These are phyloP conservation scores for Agrotis puta DNA, from an alignment of 2,888 invertebrate species.

Conservation along the genomic window DNA sequence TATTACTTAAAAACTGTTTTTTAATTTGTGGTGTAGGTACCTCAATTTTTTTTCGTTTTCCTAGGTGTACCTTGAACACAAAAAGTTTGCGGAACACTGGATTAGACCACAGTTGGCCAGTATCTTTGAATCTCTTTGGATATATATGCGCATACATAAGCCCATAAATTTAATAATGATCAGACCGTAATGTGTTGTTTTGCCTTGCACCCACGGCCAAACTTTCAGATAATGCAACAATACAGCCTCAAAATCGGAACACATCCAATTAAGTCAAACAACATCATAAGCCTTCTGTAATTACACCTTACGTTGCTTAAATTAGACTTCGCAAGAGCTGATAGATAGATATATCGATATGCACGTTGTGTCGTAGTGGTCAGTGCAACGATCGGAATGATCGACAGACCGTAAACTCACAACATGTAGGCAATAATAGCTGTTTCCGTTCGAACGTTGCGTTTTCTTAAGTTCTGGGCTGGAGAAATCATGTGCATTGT, in stretches of 20 bases:
- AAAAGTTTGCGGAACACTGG: too few relatives aligned
- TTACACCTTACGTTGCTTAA: slow-evolving; percentile 42
- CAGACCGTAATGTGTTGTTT: slow-evolving; percentile 26
- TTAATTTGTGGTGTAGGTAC: too few relatives aligned
- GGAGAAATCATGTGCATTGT: slow-evolving; percentile 45
- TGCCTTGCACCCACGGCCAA: slow-evolving; percentile 44
- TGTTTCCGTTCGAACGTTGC: slow-evolving; percentile 73
- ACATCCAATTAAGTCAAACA: slow-evolving; percentile 42
- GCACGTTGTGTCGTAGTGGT: slow-evolving; percentile 56
- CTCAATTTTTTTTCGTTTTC: too few relatives aligned
- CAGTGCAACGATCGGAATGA: slow-evolving; percentile 77
- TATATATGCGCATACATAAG: not conserved
- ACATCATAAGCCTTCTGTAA: slow-evolving; percentile 41
- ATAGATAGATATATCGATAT: slow-evolving; percentile 56
- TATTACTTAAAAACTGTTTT: too few relatives aligned
- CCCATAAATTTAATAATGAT: slow-evolving; percentile 21
- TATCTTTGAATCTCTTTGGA: slow-evolving; percentile 7
- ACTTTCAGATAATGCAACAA: slow-evolving; percentile 49
- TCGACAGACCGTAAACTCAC: slow-evolving; percentile 77
- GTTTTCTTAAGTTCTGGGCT: slow-evolving; percentile 60
- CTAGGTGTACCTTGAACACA: too few relatives aligned
- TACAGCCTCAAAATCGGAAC: slow-evolving; percentile 40
- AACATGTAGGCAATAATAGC: slow-evolving; percentile 73
- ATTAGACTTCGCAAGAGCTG: slow-evolving; percentile 41
- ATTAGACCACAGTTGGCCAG: slow-evolving; percentile 1